These are phyloP conservation scores for Polyergus mexicanus DNA, from an alignment of 1,140 invertebrate species.

Conservation along the genomic window DNA sequence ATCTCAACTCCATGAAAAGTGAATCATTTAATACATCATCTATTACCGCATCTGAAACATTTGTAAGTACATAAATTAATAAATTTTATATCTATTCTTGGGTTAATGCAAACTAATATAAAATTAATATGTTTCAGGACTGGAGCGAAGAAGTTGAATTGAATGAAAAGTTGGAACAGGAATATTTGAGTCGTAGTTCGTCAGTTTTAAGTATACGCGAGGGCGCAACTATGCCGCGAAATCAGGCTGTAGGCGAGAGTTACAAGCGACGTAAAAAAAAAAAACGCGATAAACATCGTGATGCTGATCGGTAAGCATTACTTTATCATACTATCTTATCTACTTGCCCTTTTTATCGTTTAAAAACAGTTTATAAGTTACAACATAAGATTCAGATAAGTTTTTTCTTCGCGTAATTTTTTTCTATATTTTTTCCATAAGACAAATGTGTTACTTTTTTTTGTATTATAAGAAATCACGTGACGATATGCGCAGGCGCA, in stretches of 20 bases:
- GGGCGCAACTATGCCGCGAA: conserved; percentile 78
- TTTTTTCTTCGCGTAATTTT: no score
- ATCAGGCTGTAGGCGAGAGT: conserved; percentile 72
- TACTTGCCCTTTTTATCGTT: neutral
- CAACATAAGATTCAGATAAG: no score
- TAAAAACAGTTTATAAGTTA: no score
- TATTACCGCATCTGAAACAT: conserved; percentile 74
- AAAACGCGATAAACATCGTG: conserved; percentile 77
- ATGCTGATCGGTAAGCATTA: conserved; percentile 77
- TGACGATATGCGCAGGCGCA: no score
- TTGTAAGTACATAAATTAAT: conserved; percentile 75
- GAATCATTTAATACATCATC: conserved; percentile 75
- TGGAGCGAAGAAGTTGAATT: conserved; percentile 88
- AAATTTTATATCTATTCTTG: neutral
- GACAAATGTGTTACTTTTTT: no score
- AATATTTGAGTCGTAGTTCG: conserved; percentile 87
- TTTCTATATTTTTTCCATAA: no score
- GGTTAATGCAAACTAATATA: neutral
- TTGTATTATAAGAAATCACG: no score
- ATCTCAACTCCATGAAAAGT: conserved; percentile 76
- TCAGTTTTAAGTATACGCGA: conserved; percentile 87
- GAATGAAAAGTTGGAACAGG: conserved; percentile 84
- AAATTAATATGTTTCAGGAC: conserved; percentile 79
- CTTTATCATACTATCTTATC: neutral
- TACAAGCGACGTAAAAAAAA: conserved; percentile 76